Conservation (phyloP, 2,113 vertebrate species). For the Alethe diademata region DNA sequence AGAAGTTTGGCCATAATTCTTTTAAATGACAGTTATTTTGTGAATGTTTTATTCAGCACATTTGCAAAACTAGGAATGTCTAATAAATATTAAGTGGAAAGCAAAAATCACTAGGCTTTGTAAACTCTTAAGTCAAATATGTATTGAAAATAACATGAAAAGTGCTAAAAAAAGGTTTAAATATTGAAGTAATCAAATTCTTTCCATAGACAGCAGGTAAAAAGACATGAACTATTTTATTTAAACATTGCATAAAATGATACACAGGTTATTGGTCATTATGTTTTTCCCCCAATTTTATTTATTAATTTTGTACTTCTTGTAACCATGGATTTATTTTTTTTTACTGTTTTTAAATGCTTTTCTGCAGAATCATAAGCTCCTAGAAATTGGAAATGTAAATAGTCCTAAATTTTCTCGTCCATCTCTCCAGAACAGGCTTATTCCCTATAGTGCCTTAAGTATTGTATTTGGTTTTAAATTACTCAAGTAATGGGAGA, state of each 20-base stretch:
- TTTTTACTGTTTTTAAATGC: background rate
- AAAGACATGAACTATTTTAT: background rate
- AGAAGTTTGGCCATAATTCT: background rate
- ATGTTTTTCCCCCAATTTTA: background rate
- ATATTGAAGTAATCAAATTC: background rate
- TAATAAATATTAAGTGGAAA: background rate
- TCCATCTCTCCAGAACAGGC: slow-evolving; percentile 29
- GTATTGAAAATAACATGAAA: background rate
- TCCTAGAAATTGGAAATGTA: slow-evolving; percentile 17
- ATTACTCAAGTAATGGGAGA: slow-evolving; percentile 51
- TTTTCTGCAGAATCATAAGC: slow-evolving; percentile 7
- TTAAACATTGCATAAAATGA: background rate
- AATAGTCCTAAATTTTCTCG: slow-evolving; percentile 40
- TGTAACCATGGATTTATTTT: background rate
- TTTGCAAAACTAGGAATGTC: background rate
- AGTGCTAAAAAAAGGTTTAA: background rate
- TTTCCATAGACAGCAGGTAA: background rate
- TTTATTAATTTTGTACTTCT: background rate
- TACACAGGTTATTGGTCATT: background rate
- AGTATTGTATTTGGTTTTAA: slow-evolving; percentile 31
- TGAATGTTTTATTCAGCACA: background rate
- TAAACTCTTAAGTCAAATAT: background rate
- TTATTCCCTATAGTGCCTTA: slow-evolving; percentile 24
- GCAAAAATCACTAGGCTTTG: background rate
- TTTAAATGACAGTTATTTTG: background rate